Evolutionary conservation across 1,140 invertebrate genomes (phyloP).

Genomic region (Sarcophaga peregrina): DNA sequence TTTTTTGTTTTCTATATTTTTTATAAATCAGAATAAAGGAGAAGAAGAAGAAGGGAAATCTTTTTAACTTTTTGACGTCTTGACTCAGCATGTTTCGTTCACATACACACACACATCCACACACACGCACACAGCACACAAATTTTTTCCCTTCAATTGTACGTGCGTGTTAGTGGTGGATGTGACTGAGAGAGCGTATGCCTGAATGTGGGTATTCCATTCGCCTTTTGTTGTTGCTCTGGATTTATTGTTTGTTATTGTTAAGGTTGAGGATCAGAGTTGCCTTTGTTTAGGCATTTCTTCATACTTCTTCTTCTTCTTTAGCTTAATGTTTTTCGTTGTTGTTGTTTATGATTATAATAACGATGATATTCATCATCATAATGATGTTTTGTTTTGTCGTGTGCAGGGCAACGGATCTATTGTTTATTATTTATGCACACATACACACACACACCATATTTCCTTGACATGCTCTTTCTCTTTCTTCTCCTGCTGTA

Average conservation of each 20-base stretch:
- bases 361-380: neutral
- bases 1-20: neutral
- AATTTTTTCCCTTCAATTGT: neutral
- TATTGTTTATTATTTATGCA: constrained; percentile 1
- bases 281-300: neutral
- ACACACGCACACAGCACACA: constrained; percentile 5
- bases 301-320: too few species aligned
- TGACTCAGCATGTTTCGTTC: constrained; percentile 36
- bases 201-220: neutral
- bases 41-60: constrained; percentile 1
- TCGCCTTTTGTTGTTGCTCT: neutral
- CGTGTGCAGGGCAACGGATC: constrained; percentile 6
- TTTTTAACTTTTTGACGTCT: constrained; percentile 39
- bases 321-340: too few species aligned
- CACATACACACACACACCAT: neutral
- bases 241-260: neutral
- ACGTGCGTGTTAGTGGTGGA: neutral
- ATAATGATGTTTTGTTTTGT: constrained; percentile 12
- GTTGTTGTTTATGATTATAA: neutral
- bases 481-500: neutral
- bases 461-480: too few species aligned
- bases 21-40: neutral
- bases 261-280: constrained; percentile 24
- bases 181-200: neutral
- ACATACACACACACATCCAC: neutral